These are phyloP conservation scores for Leucozona laternaria DNA, from an alignment of 2,888 invertebrate species.

Conservation along the genomic window DNA sequence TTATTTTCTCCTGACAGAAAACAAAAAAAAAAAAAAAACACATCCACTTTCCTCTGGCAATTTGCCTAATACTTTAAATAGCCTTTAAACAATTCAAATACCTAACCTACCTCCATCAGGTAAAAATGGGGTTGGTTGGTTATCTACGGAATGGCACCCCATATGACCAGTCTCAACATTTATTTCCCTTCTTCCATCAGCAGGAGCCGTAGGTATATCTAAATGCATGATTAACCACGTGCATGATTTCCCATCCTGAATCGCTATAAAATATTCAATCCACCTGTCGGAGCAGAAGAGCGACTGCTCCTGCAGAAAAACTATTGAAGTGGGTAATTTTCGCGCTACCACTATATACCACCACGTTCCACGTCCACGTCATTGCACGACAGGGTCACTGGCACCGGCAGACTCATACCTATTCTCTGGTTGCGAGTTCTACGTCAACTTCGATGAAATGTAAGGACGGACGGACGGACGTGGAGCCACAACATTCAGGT, in stretches of 20 bases:
- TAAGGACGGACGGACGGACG: constrained; percentile 24
- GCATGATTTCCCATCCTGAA: constrained; percentile 73
- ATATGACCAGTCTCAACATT: neutral
- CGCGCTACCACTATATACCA: constrained; percentile 22
- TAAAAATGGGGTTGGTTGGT: constrained; percentile 10
- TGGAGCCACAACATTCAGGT: constrained; percentile 55
- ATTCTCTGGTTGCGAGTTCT: neutral
- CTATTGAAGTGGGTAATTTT: constrained; percentile 66
- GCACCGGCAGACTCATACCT: constrained; percentile 21
- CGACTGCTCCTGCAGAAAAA: constrained; percentile 12
- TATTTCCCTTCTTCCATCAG: neutral
- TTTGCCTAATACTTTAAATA: constrained; percentile 39
- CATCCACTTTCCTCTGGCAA: constrained; percentile 21
- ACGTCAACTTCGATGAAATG: constrained; percentile 5
- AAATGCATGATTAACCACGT: constrained; percentile 74
- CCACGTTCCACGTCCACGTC: neutral
- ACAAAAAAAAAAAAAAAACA: neutral
- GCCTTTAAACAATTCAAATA: constrained; percentile 34
- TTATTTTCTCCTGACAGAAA: neutral
- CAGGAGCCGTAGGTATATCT: constrained; percentile 7
- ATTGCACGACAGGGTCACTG: constrained; percentile 54
- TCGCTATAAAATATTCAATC: constrained; percentile 69
- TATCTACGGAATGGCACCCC: constrained; percentile 1
- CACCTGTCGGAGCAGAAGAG: constrained; percentile 71
- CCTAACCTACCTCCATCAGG: neutral